phyloP scores from a whole-genome alignment of 1,140 invertebrate genomes.

The Triops longicaudatus region DNA sequence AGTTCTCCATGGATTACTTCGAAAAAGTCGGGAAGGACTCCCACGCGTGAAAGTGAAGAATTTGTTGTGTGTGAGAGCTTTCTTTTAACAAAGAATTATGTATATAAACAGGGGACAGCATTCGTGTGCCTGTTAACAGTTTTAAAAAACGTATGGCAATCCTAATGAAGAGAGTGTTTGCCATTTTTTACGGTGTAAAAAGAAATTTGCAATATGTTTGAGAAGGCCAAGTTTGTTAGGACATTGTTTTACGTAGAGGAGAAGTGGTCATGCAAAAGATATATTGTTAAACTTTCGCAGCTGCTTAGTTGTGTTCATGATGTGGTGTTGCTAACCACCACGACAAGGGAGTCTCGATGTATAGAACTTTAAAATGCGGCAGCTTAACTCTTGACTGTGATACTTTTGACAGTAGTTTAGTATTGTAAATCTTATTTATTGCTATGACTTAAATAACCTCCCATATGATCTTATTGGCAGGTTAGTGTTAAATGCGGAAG shows the following conservation, averaged over 20 bases:
- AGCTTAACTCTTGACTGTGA: neutral
- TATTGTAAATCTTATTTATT: neutral
- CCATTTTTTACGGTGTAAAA: neutral
- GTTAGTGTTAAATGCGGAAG: neutral
- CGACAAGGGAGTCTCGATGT: neutral
- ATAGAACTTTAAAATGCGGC: neutral
- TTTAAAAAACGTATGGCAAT: neutral
- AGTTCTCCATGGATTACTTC: slow-evolving; percentile 36
- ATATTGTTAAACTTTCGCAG: neutral
- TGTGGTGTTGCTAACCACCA: neutral
- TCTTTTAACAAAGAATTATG: neutral
- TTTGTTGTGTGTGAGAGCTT: neutral
- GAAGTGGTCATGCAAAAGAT: neutral
- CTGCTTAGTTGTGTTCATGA: neutral
- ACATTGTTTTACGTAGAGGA: neutral
- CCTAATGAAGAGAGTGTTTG: neutral
- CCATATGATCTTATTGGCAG: neutral
- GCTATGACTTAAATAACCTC: neutral
- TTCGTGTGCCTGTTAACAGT: neutral
- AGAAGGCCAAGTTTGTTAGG: neutral
- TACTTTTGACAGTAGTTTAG: slow-evolving; percentile 8
- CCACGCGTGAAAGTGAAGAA: neutral
- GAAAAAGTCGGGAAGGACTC: neutral
- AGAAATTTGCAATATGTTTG: neutral
- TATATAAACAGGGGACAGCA: neutral